Base-by-base conservation (phyloP, 2,113 vertebrate genomes). In the Trinectes maculatus region DNA sequence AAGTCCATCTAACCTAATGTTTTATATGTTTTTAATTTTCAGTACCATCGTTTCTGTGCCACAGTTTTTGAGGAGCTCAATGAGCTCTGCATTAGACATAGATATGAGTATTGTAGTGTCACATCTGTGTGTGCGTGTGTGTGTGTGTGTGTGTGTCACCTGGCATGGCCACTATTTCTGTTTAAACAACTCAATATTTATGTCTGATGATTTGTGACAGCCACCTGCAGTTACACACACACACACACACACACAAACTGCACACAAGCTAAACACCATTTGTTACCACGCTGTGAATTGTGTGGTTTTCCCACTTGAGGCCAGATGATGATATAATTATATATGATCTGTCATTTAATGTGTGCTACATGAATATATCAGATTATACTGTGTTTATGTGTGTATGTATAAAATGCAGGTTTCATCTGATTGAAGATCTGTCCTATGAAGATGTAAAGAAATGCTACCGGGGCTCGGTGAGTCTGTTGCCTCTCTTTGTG, bases 381-480 rank as follows among this genome's bases (percentile, higher is more conserved):
- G 7, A 8, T 4, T 49, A 25, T 22, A 13, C 0, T 3, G 6
- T 9, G 13, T 40, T 18, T 39, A 19, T 5, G 0, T 36, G 7
- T 18, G 2, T 37, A 44, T 25, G n/a, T 3, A 19, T 28, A 1
- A 42, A 37, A 3, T 77, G 21, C 75, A 91, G 89, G 79, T 91
- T 89, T 63, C 88, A 89, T 1, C 15, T 91, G 65, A 87, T 91
- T 52, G 89, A 91, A 61, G 89, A 91, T 4, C 47, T 91, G 29
- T 89, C 89, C 22, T 89, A 88, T 62, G 89, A 91, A 63, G 89
- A 91, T 36, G 87, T 91, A 44, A 91, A 91, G 66, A 91, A 89
- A 75, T 91, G 89, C 71, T 91, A 91, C 67, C 62, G 89, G 1
- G 89, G 88, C 73, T 89, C 89, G 72, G 89, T 91, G 75, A 91